These are phyloP conservation scores for Nasonia giraulti DNA, from an alignment of 1,140 invertebrate species.

Conservation along the genomic window DNA sequence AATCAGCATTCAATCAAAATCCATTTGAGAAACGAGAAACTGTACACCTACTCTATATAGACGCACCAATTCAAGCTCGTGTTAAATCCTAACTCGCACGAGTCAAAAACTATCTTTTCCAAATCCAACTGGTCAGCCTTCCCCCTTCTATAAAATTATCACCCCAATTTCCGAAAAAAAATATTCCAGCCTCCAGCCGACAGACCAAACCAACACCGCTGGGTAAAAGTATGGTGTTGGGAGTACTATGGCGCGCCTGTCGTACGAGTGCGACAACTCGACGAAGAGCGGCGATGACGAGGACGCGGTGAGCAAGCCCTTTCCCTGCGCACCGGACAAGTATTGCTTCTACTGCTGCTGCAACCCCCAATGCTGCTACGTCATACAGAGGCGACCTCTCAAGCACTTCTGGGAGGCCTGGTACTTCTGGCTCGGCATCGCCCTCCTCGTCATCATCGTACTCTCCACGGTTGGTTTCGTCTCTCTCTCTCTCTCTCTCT, in stretches of 20 bases:
- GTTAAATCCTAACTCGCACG: too few species aligned
- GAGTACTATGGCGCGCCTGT: slow-evolving; percentile 58
- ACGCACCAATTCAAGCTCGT: too few species aligned
- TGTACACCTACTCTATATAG: too few species aligned
- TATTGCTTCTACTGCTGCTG: slow-evolving; percentile 64
- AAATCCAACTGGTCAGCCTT: too few species aligned
- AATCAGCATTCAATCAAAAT: too few species aligned
- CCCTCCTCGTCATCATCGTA: slow-evolving; percentile 62
- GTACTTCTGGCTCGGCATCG: slow-evolving; percentile 69
- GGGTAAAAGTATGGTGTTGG: slow-evolving; percentile 8
- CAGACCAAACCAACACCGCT: not conserved
- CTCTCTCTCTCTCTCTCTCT: too few species aligned
- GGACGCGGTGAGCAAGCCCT: slow-evolving; percentile 51
- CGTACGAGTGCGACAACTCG: slow-evolving; percentile 60
- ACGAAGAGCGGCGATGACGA: slow-evolving; percentile 49
- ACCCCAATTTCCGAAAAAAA: too few species aligned
- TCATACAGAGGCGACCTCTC: slow-evolving; percentile 62
- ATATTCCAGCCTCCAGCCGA: too few species aligned
- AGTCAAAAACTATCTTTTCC: too few species aligned
- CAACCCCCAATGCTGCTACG: slow-evolving; percentile 63
- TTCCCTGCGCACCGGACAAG: slow-evolving; percentile 58
- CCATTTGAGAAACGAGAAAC: too few species aligned
- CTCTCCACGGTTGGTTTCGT: slow-evolving; percentile 61
- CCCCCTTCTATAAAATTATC: too few species aligned
- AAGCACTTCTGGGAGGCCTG: slow-evolving; percentile 68